Conservation (phyloP, 2,113 vertebrate genomes). For the Oreamnos americanus region DNA sequence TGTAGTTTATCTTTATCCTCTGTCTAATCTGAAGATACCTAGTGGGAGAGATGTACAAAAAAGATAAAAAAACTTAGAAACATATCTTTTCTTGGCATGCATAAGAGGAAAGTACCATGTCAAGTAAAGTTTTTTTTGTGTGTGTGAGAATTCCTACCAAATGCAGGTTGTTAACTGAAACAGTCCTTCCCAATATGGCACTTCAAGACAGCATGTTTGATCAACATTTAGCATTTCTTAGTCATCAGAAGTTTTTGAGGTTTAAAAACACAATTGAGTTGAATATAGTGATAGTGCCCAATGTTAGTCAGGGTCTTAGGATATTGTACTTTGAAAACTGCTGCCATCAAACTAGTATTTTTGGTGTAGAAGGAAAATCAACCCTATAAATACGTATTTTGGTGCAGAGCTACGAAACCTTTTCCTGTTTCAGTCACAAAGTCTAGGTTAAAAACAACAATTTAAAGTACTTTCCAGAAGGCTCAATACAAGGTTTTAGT, state of each 20-base stretch:
- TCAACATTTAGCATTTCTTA: conserved; percentile 20
- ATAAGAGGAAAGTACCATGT: neutral
- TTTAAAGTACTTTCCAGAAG: conserved; percentile 73
- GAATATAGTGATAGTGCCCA: neutral
- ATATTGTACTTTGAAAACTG: conserved; percentile 47
- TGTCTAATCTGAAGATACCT: neutral
- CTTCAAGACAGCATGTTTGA: neutral
- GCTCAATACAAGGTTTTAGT: conserved; percentile 58
- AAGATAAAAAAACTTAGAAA: conserved; percentile 1
- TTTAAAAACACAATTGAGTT: conserved; percentile 25
- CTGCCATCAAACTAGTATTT: conserved; percentile 52
- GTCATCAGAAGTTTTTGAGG: conserved; percentile 14
- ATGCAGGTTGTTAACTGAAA: neutral
- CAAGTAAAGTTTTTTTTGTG: neutral
- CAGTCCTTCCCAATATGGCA: neutral
- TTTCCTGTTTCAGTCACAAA: conserved; percentile 67
- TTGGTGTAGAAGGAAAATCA: conserved; percentile 55
- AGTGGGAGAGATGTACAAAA: neutral
- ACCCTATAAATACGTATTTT: conserved; percentile 61
- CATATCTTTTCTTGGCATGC: neutral
- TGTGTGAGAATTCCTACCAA: neutral
- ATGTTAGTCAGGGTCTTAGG: conserved; percentile 5
- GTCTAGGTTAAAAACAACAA: conserved; percentile 67
- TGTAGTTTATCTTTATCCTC: neutral
- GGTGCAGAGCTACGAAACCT: conserved; percentile 31